phyloP scores from a whole-genome alignment of 2,888 invertebrate genomes.

The Acrocyrtus sp. region DNA sequence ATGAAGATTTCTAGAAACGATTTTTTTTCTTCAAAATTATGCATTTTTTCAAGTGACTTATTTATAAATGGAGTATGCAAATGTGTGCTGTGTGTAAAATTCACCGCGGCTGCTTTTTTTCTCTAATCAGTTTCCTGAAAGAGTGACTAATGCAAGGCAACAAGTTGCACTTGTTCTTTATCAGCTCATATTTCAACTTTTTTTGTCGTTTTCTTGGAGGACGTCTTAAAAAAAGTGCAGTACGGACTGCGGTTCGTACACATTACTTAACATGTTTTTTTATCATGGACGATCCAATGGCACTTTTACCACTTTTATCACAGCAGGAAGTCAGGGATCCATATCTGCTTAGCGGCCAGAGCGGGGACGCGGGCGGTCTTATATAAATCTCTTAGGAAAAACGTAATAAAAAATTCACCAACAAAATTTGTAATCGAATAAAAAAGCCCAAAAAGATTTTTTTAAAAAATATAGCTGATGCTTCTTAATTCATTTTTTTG shows the following conservation, averaged over 20 bases:
- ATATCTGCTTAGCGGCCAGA: constrained; percentile 12
- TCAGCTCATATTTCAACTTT: constrained; percentile 33
- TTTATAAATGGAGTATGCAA: not conserved
- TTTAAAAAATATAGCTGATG: not conserved
- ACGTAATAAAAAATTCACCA: constrained; percentile 11
- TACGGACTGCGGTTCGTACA: not conserved
- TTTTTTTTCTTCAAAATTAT: too few relatives aligned
- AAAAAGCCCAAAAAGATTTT: not conserved
- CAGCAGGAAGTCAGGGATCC: constrained; percentile 48
- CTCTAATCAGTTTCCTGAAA: too few relatives aligned
- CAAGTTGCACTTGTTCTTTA: constrained; percentile 26
- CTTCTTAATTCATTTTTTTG: not conserved
- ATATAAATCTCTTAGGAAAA: constrained; percentile 18
- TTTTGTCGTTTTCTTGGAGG: constrained; percentile 24
- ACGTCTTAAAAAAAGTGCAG: constrained; percentile 1
- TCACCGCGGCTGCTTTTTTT: not conserved
- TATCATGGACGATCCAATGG: constrained; percentile 30
- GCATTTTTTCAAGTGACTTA: too few relatives aligned
- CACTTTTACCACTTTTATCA: constrained; percentile 52
- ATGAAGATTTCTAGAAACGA: too few relatives aligned
- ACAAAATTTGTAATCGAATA: too few relatives aligned
- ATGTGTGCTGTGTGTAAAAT: constrained; percentile 1
- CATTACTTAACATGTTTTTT: not conserved
- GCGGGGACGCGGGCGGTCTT: constrained; percentile 43
- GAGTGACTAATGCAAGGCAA: not conserved